Conservation (phyloP, 1,140 invertebrate species). For the Caenorhabditis latens region DNA sequence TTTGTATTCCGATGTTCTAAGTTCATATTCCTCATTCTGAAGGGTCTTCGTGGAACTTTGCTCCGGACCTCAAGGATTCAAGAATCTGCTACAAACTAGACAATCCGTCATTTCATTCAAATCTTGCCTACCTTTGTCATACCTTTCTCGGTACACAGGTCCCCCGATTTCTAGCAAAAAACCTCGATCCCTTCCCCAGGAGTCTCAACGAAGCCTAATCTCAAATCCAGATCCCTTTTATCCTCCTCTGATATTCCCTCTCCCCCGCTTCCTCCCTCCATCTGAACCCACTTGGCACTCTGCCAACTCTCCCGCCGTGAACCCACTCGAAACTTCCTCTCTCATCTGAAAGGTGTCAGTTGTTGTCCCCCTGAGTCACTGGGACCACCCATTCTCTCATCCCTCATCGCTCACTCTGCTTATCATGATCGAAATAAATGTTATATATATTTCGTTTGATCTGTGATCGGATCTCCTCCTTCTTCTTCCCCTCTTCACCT, state of each 20-base stretch:
- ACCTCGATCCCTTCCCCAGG: not conserved
- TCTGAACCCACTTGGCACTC: not conserved
- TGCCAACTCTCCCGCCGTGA: not conserved
- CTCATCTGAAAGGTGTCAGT: not conserved
- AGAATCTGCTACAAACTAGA: too few species aligned
- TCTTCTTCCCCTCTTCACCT: too few species aligned
- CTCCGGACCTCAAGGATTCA: too few species aligned
- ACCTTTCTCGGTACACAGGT: too few species aligned
- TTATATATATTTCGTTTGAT: conserved; percentile 35
- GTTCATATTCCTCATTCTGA: too few species aligned
- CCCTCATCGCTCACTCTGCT: not conserved
- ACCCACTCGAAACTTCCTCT: not conserved
- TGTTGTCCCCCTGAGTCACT: not conserved
- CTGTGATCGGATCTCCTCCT: conserved; percentile 7
- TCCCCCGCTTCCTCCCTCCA: not conserved
- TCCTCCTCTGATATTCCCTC: not conserved
- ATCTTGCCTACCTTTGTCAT: too few species aligned
- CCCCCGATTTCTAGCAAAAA: too few species aligned
- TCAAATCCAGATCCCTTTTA: too few species aligned
- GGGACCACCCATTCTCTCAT: not conserved
- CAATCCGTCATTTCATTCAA: too few species aligned
- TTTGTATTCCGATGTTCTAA: too few species aligned
- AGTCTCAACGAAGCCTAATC: too few species aligned
- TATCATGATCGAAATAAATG: conserved; percentile 3
- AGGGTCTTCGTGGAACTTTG: too few species aligned